A percentile compares a stretch with the other conserved stretches of the same genome.
Evolutionary conservation across 2,113 vertebrate species (phyloP).

Genomic region (Antennarius striatus): DNA sequence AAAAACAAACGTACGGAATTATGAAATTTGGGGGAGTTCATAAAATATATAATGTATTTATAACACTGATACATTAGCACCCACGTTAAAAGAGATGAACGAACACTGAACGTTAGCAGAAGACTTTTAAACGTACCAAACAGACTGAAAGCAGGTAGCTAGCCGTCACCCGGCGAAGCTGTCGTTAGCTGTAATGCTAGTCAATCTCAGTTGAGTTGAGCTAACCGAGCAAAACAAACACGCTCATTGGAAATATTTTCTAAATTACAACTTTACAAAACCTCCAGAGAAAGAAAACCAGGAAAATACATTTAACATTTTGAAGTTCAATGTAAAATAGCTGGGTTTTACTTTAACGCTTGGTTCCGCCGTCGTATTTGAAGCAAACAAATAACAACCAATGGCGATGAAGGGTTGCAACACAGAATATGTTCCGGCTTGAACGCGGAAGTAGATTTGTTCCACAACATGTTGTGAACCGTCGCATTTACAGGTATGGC

Average conservation of each 20-base stretch:
- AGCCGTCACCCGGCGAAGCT: neutral
- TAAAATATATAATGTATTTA: too few relatives aligned
- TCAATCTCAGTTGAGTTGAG: conserved; percentile 28
- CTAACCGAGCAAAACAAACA: neutral
- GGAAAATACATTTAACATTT: rapidly evolving
- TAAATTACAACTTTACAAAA: neutral
- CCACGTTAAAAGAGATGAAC: too few relatives aligned
- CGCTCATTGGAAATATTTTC: too few relatives aligned
- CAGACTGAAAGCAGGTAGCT: too few relatives aligned
- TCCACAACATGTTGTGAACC: conserved; percentile 1
- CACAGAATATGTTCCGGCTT: conserved; percentile 5
- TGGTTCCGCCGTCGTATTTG: conserved; percentile 66
- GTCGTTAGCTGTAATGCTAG: conserved; percentile 35
- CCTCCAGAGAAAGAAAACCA: rapidly evolving
- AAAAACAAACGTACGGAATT: too few relatives aligned
- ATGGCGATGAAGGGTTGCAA: conserved; percentile 49
- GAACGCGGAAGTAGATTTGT: neutral
- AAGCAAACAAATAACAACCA: conserved; percentile 66
- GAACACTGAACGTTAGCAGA: too few relatives aligned
- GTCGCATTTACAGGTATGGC: neutral
- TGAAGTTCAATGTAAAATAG: neutral
- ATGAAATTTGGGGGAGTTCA: too few relatives aligned
- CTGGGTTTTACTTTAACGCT: neutral
- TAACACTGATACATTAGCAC: too few relatives aligned
- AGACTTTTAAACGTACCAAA: too few relatives aligned